Conservation (phyloP, 1,140 invertebrate genomes). For the Brachionus sp. region DNA sequence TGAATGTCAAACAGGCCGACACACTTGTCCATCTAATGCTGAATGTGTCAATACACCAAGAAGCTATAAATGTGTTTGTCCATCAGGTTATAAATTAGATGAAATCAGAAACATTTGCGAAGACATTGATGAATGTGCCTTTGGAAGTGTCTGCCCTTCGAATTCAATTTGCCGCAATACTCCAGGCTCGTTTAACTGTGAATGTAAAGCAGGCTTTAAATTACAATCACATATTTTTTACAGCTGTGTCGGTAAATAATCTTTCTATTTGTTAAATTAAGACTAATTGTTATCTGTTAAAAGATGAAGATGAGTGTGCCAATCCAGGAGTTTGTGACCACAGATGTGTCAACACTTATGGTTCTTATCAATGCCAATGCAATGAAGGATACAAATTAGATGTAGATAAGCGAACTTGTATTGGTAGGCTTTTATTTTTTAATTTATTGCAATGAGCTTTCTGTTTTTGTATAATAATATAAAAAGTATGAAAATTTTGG, state of each 20-base stretch:
- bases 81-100: background rate
- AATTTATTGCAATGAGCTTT: background rate
- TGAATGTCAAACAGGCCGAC: slow-evolving; percentile 65
- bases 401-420: slow-evolving; percentile 27
- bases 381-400: slow-evolving; percentile 44
- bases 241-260: slow-evolving; percentile 4
- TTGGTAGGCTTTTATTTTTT: background rate
- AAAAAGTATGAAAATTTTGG: too few relatives aligned
- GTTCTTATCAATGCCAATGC: slow-evolving; percentile 39
- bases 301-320: slow-evolving; percentile 43
- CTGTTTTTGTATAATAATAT: too few relatives aligned
- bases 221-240: slow-evolving; percentile 24
- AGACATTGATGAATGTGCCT: slow-evolving; percentile 44
- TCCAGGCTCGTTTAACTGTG: slow-evolving; percentile 39
- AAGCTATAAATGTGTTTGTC: slow-evolving; percentile 46
- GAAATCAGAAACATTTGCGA: slow-evolving; percentile 31
- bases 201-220: slow-evolving; percentile 36
- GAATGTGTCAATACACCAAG: slow-evolving; percentile 24
- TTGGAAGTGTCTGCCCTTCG: background rate
- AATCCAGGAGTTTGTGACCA: slow-evolving; percentile 41
- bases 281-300: background rate
- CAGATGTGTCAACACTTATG: slow-evolving; percentile 44
- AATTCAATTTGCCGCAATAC: slow-evolving; percentile 43
- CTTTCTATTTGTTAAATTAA: background rate
- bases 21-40: slow-evolving; percentile 49